Base-by-base conservation (phyloP, 2,888 invertebrate species). In the Drosophila meridionalis region DNA sequence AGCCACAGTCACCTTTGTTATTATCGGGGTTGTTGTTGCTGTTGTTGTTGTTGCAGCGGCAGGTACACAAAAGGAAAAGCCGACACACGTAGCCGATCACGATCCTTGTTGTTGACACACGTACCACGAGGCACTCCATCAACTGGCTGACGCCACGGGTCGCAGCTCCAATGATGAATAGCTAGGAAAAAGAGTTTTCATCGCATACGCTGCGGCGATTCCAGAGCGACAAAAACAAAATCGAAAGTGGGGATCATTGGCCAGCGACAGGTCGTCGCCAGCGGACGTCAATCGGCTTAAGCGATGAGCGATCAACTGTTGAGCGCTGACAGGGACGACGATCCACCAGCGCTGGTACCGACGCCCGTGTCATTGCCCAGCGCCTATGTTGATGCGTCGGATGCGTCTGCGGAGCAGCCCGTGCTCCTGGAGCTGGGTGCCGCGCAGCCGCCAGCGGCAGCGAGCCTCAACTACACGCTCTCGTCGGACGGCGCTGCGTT, bases 241-340 rank as follows among this genome's bases (percentile, higher is more conserved):
- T 14, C 59, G 67, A 74, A 77, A 80, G 74, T 77, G 65, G 48
- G 66, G 68, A 70, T 79, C 82, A 82, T 85, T 85, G 83, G 66
- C 52, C 69, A 62, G 48, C 62, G 55, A 26, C 52, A 48, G 61
- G 63, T 69, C 65, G 57, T 63, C 53, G 66, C 11, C 55, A 56
- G 56, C 69, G 52, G 67, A 76, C 84, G 84, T 78, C 62, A 53
- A 79, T 76, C 80, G 82, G 84, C 79, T 82, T 90, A 82, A 71
- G 71, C 73, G 78, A 90, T 91, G 91, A 89, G 72, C 69, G 90
- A 90, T 83, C 87, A 88, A 77, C 71, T 91, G 67, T 68, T 90
- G 70, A 87, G 84, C 58, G 71, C 76, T 50, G 76, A 72, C 26
- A 56, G 73, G 14, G 73, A 75, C 20, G 73, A 76, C 34, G 83